phyloP scores from a whole-genome alignment of 2,888 invertebrate species.

The Perithous albicinctus region DNA sequence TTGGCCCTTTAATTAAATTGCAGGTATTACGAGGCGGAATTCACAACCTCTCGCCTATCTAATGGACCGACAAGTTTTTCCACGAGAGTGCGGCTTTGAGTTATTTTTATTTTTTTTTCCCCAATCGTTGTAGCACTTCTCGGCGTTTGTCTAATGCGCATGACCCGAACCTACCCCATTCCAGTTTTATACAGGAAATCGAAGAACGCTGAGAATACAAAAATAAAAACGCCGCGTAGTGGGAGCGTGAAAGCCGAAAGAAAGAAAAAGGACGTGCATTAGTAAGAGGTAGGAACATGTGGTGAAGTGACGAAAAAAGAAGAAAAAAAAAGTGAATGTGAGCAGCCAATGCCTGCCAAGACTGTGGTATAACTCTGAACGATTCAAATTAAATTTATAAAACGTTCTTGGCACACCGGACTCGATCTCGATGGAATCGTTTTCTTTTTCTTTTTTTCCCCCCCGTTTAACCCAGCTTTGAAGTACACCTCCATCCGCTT shows the following conservation, averaged over 20 bases:
- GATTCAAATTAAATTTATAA: constrained; percentile 74
- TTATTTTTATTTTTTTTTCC: neutral
- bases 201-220: constrained; percentile 15
- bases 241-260: neutral
- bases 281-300: neutral
- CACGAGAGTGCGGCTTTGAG: constrained; percentile 29
- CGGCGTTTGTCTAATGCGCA: constrained; percentile 51
- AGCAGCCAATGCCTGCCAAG: constrained; percentile 68
- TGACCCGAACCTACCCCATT: constrained; percentile 42
- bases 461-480: too few species aligned
- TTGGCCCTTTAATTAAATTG: constrained; percentile 28
- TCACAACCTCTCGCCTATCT: constrained; percentile 2
- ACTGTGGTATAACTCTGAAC: constrained; percentile 63
- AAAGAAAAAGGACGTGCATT: constrained; percentile 4
- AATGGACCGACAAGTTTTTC: constrained; percentile 20
- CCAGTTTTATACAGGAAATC: constrained; percentile 56
- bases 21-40: constrained; percentile 16
- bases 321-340: constrained; percentile 27
- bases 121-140: constrained; percentile 1
- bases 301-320: neutral
- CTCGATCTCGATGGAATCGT: constrained; percentile 6
- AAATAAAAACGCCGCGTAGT: constrained; percentile 33
- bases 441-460: constrained; percentile 19
- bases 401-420: constrained; percentile 70
- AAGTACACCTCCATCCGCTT: constrained; percentile 58